Conservation (phyloP, 2,888 invertebrate species). For the Magallana nippona region DNA sequence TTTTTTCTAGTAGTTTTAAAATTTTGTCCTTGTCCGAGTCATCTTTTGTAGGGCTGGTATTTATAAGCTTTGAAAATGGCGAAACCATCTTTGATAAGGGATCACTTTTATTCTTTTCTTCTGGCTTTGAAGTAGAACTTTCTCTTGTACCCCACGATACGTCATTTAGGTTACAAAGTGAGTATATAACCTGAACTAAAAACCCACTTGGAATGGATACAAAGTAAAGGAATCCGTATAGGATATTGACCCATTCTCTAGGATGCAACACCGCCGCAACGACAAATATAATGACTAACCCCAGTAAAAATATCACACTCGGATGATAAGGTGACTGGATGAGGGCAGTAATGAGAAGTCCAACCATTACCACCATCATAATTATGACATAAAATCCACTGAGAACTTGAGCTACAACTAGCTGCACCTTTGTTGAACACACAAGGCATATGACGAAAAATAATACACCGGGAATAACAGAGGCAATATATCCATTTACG, state of each 20-base stretch:
- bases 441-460: slow-evolving; percentile 72
- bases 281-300: slow-evolving; percentile 69
- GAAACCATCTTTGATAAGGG: slow-evolving; percentile 68
- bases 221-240: slow-evolving; percentile 74
- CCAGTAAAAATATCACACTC: slow-evolving; percentile 73
- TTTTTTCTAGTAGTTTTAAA: too few species aligned
- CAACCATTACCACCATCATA: slow-evolving; percentile 77
- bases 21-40: too few species aligned
- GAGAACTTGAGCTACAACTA: slow-evolving; percentile 71
- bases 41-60: too few species aligned
- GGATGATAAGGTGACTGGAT: slow-evolving; percentile 72
- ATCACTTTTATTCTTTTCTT: slow-evolving; percentile 87
- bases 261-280: slow-evolving; percentile 73
- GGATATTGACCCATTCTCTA: slow-evolving; percentile 72
- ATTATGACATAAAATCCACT: slow-evolving; percentile 73
- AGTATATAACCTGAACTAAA: slow-evolving; percentile 76
- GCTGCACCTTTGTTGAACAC: slow-evolving; percentile 67
- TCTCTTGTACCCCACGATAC: slow-evolving; percentile 79
- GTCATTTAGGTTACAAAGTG: slow-evolving; percentile 74
- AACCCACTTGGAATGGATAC: slow-evolving; percentile 77
- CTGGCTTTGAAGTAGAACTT: slow-evolving; percentile 59
- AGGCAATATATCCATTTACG: slow-evolving; percentile 67
- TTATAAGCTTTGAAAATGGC: too few species aligned
- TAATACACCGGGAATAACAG: slow-evolving; percentile 67
- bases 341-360: slow-evolving; percentile 67